phyloP scores from a whole-genome alignment of 1,140 invertebrate genomes.

The Hyles vespertilio region DNA sequence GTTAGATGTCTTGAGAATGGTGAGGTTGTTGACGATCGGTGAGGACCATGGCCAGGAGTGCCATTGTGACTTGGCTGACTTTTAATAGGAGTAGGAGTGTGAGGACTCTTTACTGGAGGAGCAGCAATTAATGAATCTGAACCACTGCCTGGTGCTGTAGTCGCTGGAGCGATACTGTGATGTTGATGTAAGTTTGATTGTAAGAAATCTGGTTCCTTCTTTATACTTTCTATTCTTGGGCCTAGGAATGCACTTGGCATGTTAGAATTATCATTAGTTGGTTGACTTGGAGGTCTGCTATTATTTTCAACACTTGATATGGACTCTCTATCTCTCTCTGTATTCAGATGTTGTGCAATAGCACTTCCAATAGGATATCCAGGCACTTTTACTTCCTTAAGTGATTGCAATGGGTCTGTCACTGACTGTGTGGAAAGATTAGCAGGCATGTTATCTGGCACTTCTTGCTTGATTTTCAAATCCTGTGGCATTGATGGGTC shows the following conservation, averaged over 20 bases:
- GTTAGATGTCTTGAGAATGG: constrained; percentile 70
- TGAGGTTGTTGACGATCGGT: constrained; percentile 68
- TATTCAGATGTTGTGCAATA: constrained; percentile 65
- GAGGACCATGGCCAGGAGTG: constrained; percentile 56
- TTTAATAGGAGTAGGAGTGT: constrained; percentile 71
- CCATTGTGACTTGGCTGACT: constrained; percentile 69
- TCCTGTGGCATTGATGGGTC: constrained; percentile 82
- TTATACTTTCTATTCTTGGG: constrained; percentile 82
- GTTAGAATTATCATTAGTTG: constrained; percentile 58
- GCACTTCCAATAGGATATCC: constrained; percentile 79
- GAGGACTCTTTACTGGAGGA: constrained; percentile 69
- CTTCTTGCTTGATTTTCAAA: constrained; percentile 87
- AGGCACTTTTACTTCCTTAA: constrained; percentile 88
- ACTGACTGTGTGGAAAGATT: constrained; percentile 74
- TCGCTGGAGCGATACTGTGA: constrained; percentile 51
- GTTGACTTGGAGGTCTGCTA: constrained; percentile 65
- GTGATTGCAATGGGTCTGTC: constrained; percentile 84
- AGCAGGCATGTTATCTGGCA: constrained; percentile 74
- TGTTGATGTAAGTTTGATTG: no score
- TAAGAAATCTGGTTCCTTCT: constrained; percentile 83
- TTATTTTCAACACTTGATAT: constrained; percentile 67
- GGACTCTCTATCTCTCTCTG: constrained; percentile 67
- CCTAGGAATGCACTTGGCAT: constrained; percentile 72
- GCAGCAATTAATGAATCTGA: constrained; percentile 48
- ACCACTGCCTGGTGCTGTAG: constrained; percentile 58